Base-by-base conservation (phyloP, 2,888 invertebrate genomes). In the Atethmia centrago region DNA sequence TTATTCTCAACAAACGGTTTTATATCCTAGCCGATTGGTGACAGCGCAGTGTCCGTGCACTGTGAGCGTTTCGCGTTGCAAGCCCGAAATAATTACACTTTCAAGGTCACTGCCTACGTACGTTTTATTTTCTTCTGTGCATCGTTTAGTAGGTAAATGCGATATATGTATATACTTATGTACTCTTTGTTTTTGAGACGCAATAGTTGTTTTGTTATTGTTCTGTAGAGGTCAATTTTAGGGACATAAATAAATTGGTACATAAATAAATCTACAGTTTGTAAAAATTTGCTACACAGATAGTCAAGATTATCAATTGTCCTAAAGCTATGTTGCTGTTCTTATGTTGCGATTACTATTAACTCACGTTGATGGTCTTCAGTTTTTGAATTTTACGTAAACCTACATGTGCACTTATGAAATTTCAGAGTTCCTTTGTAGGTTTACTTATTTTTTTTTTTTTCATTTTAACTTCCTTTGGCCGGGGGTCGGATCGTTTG, bases 41-140 rank as follows among this genome's bases (percentile, higher is more conserved):
- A 90, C 88, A 86, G 84, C 67, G 83, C 82, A 85, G 82, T 83
- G 84, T 86, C 72, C 75, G 87, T 89, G 86, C 88, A 89, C 62
- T 76, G 73, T 55, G 70, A 74, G 74, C 74, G 71, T 80, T 87
- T 88, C 82, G 66, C 87, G 85, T 88, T 91, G 89, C 79, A 81
- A 78, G 92, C 92, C 93, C 80, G 82, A 94, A 93, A 95, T 95
- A 95, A 94, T 95, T 93, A 93, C 87, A 90, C 85, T 88, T 84
- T 88, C 93, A 93, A 95, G 95, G 95, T 91, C 93, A 88, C 94
- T 71, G 82, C 94, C 94, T 90, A 94, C 94, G 88, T 88, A 64
- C 78, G 75, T 92, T 94, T 93, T 92, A 92, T 93, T 91, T 92
- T 90, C 89, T 84, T 83, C 82, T 89, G 88, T 92, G 90, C 92